Percentiles rank a stretch among this genome's conserved stretches.
phyloP scores from a whole-genome alignment of 2,888 invertebrate species.

The Rotaria socialis region DNA sequence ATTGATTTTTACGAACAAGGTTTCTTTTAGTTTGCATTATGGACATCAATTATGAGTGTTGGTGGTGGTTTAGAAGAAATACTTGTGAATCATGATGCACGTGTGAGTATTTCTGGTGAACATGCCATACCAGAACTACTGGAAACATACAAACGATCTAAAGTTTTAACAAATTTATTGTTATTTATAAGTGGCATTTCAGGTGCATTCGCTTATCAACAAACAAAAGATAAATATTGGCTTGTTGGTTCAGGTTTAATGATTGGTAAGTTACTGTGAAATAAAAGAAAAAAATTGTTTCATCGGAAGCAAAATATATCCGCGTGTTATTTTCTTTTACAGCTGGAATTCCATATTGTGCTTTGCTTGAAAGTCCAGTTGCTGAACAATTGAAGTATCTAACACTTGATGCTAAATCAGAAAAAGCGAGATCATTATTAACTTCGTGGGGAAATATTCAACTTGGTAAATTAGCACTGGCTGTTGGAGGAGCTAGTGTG shows the following conservation, averaged over 20 bases:
- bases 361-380: background rate
- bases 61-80: background rate
- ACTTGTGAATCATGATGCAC: conserved; percentile 23
- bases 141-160: conserved; percentile 6
- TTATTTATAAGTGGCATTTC: background rate
- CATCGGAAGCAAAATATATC: no score
- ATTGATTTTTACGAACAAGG: background rate
- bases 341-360: conserved; percentile 27
- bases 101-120: background rate
- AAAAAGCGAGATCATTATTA: conserved; percentile 10
- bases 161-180: background rate
- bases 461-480: conserved; percentile 1
- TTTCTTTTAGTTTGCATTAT: background rate
- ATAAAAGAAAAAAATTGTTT: background rate
- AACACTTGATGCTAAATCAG: conserved; percentile 20
- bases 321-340: background rate
- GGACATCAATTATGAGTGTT: background rate
- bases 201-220: background rate
- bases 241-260: conserved; percentile 9
- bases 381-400: conserved; percentile 16
- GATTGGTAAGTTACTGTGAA: background rate
- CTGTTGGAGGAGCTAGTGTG: background rate
- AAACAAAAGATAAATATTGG: conserved; percentile 34
- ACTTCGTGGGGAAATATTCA: background rate
- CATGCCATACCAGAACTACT: background rate